These are phyloP conservation scores for Lamellibrachia columna DNA, from an alignment of 2,888 invertebrate species.

Conservation along the genomic window DNA sequence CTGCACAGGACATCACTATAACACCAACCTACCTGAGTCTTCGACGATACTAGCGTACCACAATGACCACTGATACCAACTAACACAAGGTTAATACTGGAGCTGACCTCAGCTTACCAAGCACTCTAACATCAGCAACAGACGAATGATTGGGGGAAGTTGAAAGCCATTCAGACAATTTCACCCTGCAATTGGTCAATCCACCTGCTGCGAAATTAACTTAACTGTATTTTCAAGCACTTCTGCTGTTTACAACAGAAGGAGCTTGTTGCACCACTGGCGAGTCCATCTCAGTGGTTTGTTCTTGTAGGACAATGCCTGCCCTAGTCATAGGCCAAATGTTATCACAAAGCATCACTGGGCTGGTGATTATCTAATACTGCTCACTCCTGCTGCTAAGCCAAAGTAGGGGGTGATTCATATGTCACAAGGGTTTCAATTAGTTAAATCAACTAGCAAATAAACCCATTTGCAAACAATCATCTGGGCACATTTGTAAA, in stretches of 20 bases:
- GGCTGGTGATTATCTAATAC: background rate
- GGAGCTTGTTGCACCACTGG: background rate
- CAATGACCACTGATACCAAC: background rate
- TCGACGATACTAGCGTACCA: background rate
- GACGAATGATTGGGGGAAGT: background rate
- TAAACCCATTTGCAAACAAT: background rate
- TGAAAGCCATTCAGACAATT: background rate
- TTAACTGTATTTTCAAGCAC: background rate
- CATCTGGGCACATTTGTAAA: background rate
- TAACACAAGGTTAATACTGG: background rate
- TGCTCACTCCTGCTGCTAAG: background rate
- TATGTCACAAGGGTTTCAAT: background rate
- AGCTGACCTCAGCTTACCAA: slow-evolving; percentile 3
- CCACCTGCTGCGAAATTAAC: background rate
- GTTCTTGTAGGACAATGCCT: background rate
- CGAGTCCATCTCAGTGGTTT: background rate
- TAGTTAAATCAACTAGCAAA: background rate
- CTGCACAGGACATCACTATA: background rate
- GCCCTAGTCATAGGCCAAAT: background rate
- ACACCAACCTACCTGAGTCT: background rate
- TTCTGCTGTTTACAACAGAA: background rate
- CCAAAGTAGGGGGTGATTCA: background rate
- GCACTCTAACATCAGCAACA: slow-evolving; percentile 3
- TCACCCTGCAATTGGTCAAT: background rate
- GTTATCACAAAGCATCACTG: background rate